Evolutionary conservation across 1,140 invertebrate species (phyloP).

Genomic region (Nasonia longicornis): DNA sequence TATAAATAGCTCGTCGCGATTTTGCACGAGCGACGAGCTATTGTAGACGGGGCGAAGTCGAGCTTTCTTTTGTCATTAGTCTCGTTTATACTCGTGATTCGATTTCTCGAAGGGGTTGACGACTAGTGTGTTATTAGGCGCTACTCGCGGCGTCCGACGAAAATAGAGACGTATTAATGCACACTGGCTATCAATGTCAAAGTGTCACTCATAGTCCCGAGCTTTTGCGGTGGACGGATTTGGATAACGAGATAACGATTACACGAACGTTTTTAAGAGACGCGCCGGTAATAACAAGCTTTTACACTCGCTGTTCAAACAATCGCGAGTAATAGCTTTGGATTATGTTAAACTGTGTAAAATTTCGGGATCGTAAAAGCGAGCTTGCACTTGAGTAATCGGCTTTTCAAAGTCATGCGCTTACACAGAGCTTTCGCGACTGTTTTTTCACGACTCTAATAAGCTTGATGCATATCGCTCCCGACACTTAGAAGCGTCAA

Average conservation of each 20-base stretch:
- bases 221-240: not conserved
- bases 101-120: not conserved
- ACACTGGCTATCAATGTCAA: not conserved
- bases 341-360: too few species aligned
- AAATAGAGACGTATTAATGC: not conserved
- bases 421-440: too few species aligned
- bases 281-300: too few species aligned
- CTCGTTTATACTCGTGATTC: not conserved
- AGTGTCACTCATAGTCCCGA: not conserved
- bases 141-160: not conserved
- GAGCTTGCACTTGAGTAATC: too few species aligned
- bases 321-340: too few species aligned
- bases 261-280: not conserved
- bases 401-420: too few species aligned
- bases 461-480: too few species aligned
- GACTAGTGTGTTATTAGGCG: too few species aligned
- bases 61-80: not conserved
- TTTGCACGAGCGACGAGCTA: not conserved
- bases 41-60: not conserved
- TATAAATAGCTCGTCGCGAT: constrained; percentile 57
- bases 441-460: too few species aligned
- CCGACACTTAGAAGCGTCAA: too few species aligned
- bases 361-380: too few species aligned
- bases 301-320: too few species aligned
- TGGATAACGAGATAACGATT: not conserved